Conservation (phyloP, 1,140 invertebrate genomes). For the Scaptomyza pallida region DNA sequence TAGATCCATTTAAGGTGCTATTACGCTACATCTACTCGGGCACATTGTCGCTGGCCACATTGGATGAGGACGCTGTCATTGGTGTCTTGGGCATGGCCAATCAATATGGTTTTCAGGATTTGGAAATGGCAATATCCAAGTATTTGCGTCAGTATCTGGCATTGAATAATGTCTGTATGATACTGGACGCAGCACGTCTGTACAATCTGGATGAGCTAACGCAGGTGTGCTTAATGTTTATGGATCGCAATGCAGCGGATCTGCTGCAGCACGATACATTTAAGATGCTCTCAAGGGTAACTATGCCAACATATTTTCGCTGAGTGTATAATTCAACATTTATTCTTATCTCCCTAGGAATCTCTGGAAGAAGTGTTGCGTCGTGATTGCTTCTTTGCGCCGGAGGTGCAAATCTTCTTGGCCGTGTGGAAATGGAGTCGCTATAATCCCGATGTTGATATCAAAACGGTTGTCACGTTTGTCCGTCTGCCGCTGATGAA, state of each 20-base stretch:
- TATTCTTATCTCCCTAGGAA: conserved; percentile 76
- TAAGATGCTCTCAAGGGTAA: conserved; percentile 91
- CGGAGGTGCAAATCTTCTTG: conserved; percentile 97
- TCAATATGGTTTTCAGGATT: conserved; percentile 96
- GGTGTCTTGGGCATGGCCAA: conserved; percentile 96
- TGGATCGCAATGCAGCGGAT: conserved; percentile 94
- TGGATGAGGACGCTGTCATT: conserved; percentile 94
- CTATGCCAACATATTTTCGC: neutral
- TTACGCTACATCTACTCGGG: conserved; percentile 97
- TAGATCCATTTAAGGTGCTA: conserved; percentile 94
- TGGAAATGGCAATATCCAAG: conserved; percentile 96
- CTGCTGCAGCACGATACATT: conserved; percentile 94
- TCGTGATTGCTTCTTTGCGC: conserved; percentile 97
- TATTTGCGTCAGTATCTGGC: conserved; percentile 95
- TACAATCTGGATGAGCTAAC: conserved; percentile 87
- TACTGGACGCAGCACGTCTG: conserved; percentile 94
- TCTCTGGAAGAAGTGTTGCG: conserved; percentile 93
- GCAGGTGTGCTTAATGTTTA: conserved; percentile 90
- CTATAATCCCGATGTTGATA: conserved; percentile 88
- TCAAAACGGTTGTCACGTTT: conserved; percentile 85
- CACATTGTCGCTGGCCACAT: conserved; percentile 91
- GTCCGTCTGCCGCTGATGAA: conserved; percentile 94
- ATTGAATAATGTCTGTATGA: conserved; percentile 95
- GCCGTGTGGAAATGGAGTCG: conserved; percentile 94
- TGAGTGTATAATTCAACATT: neutral